Evolutionary conservation across 2,797 vertebrate species (phyloP).

Genomic region (Poecilia picta): DNA sequence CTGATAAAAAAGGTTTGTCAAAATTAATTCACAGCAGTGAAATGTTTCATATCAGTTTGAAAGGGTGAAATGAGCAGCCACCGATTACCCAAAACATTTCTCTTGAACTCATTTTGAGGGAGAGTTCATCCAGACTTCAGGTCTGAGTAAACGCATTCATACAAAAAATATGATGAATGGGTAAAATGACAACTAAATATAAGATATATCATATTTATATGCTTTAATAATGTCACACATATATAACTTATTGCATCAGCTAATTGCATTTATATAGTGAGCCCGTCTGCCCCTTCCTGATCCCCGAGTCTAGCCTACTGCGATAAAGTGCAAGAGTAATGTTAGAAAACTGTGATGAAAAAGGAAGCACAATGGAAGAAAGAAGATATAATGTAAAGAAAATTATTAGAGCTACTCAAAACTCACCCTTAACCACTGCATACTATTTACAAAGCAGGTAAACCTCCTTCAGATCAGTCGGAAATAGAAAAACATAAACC

Average conservation of each 20-base stretch:
- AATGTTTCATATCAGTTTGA: neutral
- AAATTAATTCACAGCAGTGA: neutral
- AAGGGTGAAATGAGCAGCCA: neutral
- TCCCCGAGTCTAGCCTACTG: constrained; percentile 12
- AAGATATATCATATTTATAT: neutral
- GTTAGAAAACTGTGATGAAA: constrained; percentile 33
- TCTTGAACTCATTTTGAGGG: neutral
- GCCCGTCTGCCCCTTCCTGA: neutral
- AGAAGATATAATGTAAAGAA: constrained; percentile 13
- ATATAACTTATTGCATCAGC: constrained; percentile 60
- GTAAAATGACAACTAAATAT: neutral
- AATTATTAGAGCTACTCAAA: neutral
- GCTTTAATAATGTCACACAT: neutral
- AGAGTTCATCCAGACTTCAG: neutral
- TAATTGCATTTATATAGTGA: constrained; percentile 36
- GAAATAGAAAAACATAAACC: neutral
- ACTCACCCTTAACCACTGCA: neutral
- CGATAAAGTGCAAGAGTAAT: constrained; percentile 77
- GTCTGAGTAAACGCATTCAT: neutral
- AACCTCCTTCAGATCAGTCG: neutral
- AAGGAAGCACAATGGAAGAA: constrained; percentile 38
- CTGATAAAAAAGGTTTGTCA: neutral
- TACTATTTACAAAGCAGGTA: neutral
- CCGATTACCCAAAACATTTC: neutral
- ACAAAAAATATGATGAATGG: neutral